These are phyloP conservation scores for Epizoanthus scotinus DNA, from an alignment of 92 coral and sea anemone species.

Conservation along the genomic window DNA sequence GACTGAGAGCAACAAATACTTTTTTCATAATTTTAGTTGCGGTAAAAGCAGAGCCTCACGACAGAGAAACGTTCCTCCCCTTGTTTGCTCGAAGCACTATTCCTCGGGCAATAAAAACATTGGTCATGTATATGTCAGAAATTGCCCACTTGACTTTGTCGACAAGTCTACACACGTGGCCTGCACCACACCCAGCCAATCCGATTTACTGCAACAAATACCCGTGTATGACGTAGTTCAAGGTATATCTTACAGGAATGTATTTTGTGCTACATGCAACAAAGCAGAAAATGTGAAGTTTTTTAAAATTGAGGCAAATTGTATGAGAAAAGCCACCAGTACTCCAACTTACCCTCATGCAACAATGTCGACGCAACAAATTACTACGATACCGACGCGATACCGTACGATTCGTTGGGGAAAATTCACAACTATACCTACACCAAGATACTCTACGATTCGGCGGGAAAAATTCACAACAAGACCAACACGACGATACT, in stretches of 20 bases:
- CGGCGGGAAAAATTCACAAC: no score
- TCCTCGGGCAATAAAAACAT: neutral
- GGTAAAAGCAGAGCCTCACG: constrained; percentile 5
- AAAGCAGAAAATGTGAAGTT: neutral
- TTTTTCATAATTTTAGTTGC: constrained; percentile 7
- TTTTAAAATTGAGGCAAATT: neutral
- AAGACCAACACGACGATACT: no score
- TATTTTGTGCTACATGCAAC: constrained; percentile 30
- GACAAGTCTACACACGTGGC: constrained; percentile 9
- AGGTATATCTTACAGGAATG: constrained; percentile 23
- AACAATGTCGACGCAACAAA: no score
- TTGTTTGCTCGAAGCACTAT: constrained; percentile 3
- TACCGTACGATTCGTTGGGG: no score
- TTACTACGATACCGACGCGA: no score
- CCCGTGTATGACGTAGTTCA: constrained; percentile 29
- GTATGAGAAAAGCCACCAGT: neutral
- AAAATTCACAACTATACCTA: no score
- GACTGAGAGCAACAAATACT: no score
- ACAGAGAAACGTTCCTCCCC: neutral
- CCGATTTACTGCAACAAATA: constrained; percentile 18
- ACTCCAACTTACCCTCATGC: neutral
- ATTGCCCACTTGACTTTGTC: constrained; percentile 2
- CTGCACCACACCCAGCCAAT: constrained; percentile 23
- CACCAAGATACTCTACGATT: no score
- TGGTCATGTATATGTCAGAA: constrained; percentile 30